Base-by-base conservation (phyloP, 2,888 invertebrate species). In the Herminia tarsipennalis region DNA sequence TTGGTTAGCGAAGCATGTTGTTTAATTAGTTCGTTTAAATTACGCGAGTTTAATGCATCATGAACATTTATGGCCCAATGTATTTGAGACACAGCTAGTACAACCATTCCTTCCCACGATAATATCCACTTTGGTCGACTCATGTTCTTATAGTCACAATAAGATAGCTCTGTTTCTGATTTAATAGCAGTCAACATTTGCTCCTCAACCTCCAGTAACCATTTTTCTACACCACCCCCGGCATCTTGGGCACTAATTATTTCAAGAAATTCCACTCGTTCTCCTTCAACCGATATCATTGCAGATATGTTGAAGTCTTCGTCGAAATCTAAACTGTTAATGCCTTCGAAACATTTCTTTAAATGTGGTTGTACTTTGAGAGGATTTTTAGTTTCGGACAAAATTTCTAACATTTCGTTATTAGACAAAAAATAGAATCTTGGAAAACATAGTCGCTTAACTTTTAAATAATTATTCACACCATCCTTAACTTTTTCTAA, bases 351-450 rank as follows among this genome's bases (percentile, higher is more conserved):
- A 81, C 96, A 97, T 86, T 97, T 97, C 76, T 95, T 95, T 43
- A 97, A 86, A 88, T 97, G 96, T 1, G 96, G 96, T 79, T 97
- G 96, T 1, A 97, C 96, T 66, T 96, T 92, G 4, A 94, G 82
- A 0, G 97, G 97, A 76, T 97, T 96, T 86, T 96, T 96, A 1
- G 97, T 97, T 92, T 97, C 97, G 0, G 97, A 97, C 50, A 98
- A 90, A 66, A 98, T 97, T 84, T 97, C 97, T 63, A 98, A 88
- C 93, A 98, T 95, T 85, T 98, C 97, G 70, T 97, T 96, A 78
- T 98, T 97, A 3, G 97, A 97, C 46, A 98, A 89, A 76, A 98
- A 98, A 92, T 97, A 98, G 78, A 98, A 97, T 78, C 97, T 93
- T 22, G 97, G 95, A 76, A 97, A 97, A 80, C 93, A 96, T 5